phyloP scores from a whole-genome alignment of 2,113 vertebrate genomes.

The Alouatta palliata region DNA sequence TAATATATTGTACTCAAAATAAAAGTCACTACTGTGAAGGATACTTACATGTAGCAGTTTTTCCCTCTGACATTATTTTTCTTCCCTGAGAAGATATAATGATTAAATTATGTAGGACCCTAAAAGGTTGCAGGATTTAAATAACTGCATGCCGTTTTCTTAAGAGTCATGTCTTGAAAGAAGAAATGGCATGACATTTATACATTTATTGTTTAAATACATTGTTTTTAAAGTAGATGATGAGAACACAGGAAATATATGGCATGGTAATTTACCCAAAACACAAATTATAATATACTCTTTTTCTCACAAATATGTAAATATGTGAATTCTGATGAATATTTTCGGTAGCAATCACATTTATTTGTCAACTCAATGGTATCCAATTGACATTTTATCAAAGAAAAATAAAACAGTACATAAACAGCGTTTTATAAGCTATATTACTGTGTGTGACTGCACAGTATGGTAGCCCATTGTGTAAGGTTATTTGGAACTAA shows the following conservation, averaged over 20 bases:
- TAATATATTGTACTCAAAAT: conserved; percentile 37
- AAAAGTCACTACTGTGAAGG: not conserved
- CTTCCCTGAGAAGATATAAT: not conserved
- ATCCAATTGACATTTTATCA: not conserved
- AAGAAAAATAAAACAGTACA: conserved; percentile 3
- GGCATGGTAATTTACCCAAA: not conserved
- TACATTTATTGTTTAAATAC: not conserved
- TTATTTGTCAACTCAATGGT: conserved; percentile 5
- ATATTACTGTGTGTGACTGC: not conserved
- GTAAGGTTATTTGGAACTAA: conserved; percentile 69
- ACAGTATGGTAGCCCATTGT: not conserved
- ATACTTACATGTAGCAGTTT: not conserved
- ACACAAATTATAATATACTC: not conserved
- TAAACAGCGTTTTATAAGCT: conserved; percentile 36
- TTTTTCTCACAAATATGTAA: not conserved
- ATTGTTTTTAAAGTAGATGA: not conserved
- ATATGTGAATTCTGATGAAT: not conserved
- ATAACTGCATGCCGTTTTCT: not conserved
- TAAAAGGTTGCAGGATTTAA: not conserved
- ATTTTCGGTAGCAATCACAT: not conserved
- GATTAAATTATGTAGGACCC: not conserved
- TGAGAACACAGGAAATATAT: not conserved
- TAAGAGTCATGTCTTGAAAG: not conserved
- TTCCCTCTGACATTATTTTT: not conserved
- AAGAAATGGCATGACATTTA: not conserved